Percentiles rank a stretch among this genome's conserved stretches.
phyloP scores from a whole-genome alignment of 2,888 invertebrate genomes.

The Dasypogon diadema region DNA sequence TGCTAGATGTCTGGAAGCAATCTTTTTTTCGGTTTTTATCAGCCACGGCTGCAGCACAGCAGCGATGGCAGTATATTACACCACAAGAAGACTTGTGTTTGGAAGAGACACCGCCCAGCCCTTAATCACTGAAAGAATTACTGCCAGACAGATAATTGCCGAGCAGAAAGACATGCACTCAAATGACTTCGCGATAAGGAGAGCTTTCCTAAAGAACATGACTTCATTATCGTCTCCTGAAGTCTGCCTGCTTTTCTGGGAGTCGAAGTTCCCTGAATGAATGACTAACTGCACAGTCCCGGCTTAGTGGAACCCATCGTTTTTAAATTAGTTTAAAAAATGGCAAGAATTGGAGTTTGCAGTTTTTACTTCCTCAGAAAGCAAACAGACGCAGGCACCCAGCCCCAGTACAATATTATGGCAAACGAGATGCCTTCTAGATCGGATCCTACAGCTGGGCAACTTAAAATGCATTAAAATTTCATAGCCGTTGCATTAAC shows the following conservation, averaged over 20 bases:
- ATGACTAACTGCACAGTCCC: too few species aligned
- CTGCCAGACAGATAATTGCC: conserved; percentile 4
- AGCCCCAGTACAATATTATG: background rate
- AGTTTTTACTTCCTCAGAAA: background rate
- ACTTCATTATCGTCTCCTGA: background rate
- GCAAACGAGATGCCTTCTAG: background rate
- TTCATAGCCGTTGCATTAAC: background rate
- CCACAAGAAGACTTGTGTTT: too few species aligned
- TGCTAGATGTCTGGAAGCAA: too few species aligned
- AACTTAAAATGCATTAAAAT: background rate
- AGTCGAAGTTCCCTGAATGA: too few species aligned
- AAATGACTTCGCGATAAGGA: background rate
- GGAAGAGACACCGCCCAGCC: background rate
- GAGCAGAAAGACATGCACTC: background rate
- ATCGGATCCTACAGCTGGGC: background rate
- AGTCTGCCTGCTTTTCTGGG: too few species aligned
- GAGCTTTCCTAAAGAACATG: background rate
- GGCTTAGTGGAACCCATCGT: background rate
- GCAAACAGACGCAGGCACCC: conserved; percentile 8
- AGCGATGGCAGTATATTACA: too few species aligned
- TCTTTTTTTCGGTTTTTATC: too few species aligned
- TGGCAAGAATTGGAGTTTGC: background rate
- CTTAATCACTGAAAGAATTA: background rate
- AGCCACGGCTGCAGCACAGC: too few species aligned
- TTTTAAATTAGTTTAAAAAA: conserved; percentile 15